Base-by-base conservation (phyloP, 2,113 vertebrate genomes). In the Lagopus leucura region DNA sequence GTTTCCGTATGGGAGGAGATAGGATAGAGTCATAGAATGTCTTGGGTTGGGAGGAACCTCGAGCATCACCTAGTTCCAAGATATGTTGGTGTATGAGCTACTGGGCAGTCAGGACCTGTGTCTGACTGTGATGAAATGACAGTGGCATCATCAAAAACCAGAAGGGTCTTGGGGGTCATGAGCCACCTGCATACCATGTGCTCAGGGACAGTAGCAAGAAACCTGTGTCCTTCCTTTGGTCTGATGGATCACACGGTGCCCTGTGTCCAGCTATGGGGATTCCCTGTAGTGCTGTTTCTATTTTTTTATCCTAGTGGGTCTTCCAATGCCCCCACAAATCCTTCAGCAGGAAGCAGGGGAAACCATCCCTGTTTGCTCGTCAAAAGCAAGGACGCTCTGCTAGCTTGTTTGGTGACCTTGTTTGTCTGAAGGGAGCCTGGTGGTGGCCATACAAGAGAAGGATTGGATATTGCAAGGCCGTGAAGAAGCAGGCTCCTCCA, bases 231-330 rank as follows among this genome's bases (percentile, higher is more conserved):
- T 71, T 30, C 48, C 8, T 15, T 65, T 52, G 52, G 11, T 52
- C 16, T 89, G 21, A 7, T 13, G 43, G 42, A 8, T 47, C 7
- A 5, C 30, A 25, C 58, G 21, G 55, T 36, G 22, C 25, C n/a
- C 7, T 24, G 10, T 61, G 55, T 42, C 66, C 20, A 72, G 45
- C 0, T 0, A 9, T 0, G 1, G 11, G 11, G n/a, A 13, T 80
- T 74, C 74, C 55, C 32, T 34, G 20, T n/a, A 50, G 32, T 43
- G 40, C 3, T 67, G 5, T 1, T 1, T 34, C 34, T 36, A 8
- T 45, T 50, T 38, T 6, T 74, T 60, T 38, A 57, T 60, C 34
- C 12, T 34, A 21, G 34, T 28, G 30, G 25, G 34, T 74, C 47
- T 57, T 67, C 6, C 66, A 36, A 24, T 48, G 32, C 28, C 48